Conservation (phyloP, 2,888 invertebrate species). For the Metalampra italica region DNA sequence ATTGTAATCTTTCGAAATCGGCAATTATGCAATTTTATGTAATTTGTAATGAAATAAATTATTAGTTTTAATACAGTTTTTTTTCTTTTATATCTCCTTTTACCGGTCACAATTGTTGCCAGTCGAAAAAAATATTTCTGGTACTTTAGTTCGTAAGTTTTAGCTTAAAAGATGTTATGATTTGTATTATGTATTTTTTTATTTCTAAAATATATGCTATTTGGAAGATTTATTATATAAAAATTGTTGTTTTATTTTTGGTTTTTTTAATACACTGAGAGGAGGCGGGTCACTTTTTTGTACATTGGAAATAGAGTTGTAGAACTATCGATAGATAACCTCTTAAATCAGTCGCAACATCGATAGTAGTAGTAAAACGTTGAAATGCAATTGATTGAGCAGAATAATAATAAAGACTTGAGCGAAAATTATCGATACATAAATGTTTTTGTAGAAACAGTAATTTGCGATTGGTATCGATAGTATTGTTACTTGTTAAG, state of each 20-base stretch:
- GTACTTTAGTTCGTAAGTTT: slow-evolving; percentile 26
- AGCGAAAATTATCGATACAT: too few species aligned
- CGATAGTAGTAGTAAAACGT: too few species aligned
- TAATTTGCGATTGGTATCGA: too few species aligned
- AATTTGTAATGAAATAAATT: slow-evolving; percentile 49
- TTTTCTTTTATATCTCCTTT: slow-evolving; percentile 16
- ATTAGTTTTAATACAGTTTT: slow-evolving; percentile 41
- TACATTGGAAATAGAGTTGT: too few species aligned
- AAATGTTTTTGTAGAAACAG: too few species aligned
- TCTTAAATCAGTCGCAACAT: too few species aligned
- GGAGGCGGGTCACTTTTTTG: background rate
- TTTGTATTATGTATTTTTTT: slow-evolving; percentile 66
- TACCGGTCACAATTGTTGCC: slow-evolving; percentile 10
- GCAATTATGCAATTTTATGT: slow-evolving; percentile 37
- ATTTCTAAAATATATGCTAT: slow-evolving; percentile 69
- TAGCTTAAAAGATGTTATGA: slow-evolving; percentile 51
- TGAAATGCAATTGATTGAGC: too few species aligned
- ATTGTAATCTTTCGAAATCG: slow-evolving; percentile 8
- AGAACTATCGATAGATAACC: too few species aligned
- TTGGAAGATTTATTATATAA: slow-evolving; percentile 61
- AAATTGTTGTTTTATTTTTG: slow-evolving; percentile 48
- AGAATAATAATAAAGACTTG: too few species aligned
- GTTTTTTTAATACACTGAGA: slow-evolving; percentile 2
- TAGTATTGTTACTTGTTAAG: too few species aligned
- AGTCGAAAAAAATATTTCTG: slow-evolving; percentile 3